These are phyloP conservation scores for Ametastegia equiseti DNA, from an alignment of 2,888 invertebrate genomes.

Conservation along the genomic window DNA sequence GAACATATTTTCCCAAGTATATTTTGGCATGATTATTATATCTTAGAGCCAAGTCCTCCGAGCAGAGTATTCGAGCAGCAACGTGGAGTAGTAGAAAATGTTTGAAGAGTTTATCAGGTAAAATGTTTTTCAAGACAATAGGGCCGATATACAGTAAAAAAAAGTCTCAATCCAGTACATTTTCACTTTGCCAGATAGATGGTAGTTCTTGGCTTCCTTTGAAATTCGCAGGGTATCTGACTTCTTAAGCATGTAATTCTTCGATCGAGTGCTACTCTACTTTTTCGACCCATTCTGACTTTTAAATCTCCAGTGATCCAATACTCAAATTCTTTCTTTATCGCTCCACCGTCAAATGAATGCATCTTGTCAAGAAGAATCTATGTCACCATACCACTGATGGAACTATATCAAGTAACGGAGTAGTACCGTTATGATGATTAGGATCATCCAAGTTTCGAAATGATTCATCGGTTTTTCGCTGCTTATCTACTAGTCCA, in stretches of 20 bases:
- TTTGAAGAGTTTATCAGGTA: slow-evolving; percentile 21
- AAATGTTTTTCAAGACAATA: slow-evolving; percentile 43
- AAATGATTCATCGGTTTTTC: slow-evolving; percentile 43
- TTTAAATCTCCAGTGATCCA: slow-evolving; percentile 16
- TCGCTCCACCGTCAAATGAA: not conserved
- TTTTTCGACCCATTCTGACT: not conserved
- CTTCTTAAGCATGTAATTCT: slow-evolving; percentile 10
- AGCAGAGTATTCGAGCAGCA: slow-evolving; percentile 41
- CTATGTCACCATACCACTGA: not conserved
- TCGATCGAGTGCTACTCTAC: not conserved
- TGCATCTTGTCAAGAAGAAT: slow-evolving; percentile 23
- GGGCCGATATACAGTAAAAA: slow-evolving; percentile 29
- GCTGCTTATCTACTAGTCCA: slow-evolving; percentile 38
- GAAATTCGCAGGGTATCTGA: slow-evolving; percentile 46
- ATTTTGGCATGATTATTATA: slow-evolving; percentile 37
- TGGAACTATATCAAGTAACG: slow-evolving; percentile 12
- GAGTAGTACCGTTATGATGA: slow-evolving; percentile 10
- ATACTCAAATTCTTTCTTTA: slow-evolving; percentile 2
- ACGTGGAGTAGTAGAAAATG: slow-evolving; percentile 49
- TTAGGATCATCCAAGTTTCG: slow-evolving; percentile 4
- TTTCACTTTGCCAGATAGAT: slow-evolving; percentile 42
- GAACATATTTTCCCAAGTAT: slow-evolving; percentile 38
- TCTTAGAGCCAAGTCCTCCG: slow-evolving; percentile 27
- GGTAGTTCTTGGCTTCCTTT: slow-evolving; percentile 43
- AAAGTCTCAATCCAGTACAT: slow-evolving; percentile 35